Base-by-base conservation (phyloP, 2,113 vertebrate genomes). In the Ardeotis arabs region DNA sequence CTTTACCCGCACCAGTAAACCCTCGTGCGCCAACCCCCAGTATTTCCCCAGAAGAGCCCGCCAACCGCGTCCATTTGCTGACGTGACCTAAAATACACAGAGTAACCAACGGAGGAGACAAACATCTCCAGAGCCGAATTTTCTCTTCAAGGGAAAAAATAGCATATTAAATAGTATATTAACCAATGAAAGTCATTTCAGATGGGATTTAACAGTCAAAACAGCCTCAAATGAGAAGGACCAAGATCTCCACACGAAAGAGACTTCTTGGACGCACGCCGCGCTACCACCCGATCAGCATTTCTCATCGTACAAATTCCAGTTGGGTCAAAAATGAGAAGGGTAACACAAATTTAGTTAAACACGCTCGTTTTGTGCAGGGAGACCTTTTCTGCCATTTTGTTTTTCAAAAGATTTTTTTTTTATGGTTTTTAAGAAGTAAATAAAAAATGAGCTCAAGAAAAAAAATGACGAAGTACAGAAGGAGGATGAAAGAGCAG, bases 271-370 rank as follows among this genome's bases (percentile, higher is more conserved):
- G 13, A n/a, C 44, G 5, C 23, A 5, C 0, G 8, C 55, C 31
- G 4, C 5, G 5, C 28, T 17, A 8, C 10, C 8, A 3, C 25
- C 15, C 2, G 1, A 37, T 53, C 28, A 60, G 29, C 59, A 25
- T 28, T 66, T 66, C 76, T 59, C 82, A 24, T 15, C 25, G n/a
- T 19, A 45, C 13, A 41, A 68, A 44, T 58, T 69, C 24, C 68
- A 25, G 55, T 22, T 27, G 58, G 49, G 74, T 70, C 50, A 70
- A 41, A 86, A 77, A 44, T 7, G 52, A 86, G 70, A 77, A 86
- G 63, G 69, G 52, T 55, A 24, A 80, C 52, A 74, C 33, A 78
- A 92, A 92, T 58, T 14, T 22, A 33, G 18, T 21, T 31, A 60
- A 67, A 88, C 58, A 49, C 9, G 5, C 29, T 10, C 7, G 2